Evolutionary conservation across 2,113 vertebrate species (phyloP), one percentile per base, ranked within the genome.

Genomic region (Corydoras sp.): DNA sequence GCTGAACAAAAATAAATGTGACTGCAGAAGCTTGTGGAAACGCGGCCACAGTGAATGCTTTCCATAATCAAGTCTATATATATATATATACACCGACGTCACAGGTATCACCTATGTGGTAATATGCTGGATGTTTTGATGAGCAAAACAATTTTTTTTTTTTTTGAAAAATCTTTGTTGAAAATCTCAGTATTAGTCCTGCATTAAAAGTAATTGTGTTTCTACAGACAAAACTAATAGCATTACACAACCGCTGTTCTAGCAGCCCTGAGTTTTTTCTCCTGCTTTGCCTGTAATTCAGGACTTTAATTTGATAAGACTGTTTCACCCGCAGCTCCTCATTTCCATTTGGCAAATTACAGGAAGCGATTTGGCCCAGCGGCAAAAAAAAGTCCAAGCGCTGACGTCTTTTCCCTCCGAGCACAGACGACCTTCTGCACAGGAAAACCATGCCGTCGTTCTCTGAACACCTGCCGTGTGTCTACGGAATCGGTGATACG

Each of bases 291-390:
- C 62, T 72, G 54, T 62, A 72, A 58, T 35, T 32, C 54, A 7
- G 50, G 9, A 65, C 53, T 73, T 70, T 70, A 73, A 69, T 69
- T 73, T 70, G 76, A 73, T 73, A 73, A 77, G 76, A 69, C 58
- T 65, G 24, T 62, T 61, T n/a, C 59, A 75, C 61, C 65, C 74
- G 62, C 69, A 75, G 73, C 54, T 65, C 58, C 65, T 72, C 69
- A 72, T 79, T 79, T 69, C 55, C 71, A 69, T 68, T 64, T 69
- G 69, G 65, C 69, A 79, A 72, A 75, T 75, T 69, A 58, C 77
- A 75, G 58, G 75, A 69, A 56, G 65, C 65, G 64, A 69, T 75
- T 75, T 64, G 55, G 32, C 64, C 69, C 69, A 12, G 24, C 8
- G 60, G 72, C 67, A 24, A 24, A 71, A 75, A 69, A 49, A 9